Evolutionary conservation across 2,888 invertebrate genomes (phyloP), one percentile per base, ranked within the genome.

Genomic region (Caenorhabditis sinica): DNA sequence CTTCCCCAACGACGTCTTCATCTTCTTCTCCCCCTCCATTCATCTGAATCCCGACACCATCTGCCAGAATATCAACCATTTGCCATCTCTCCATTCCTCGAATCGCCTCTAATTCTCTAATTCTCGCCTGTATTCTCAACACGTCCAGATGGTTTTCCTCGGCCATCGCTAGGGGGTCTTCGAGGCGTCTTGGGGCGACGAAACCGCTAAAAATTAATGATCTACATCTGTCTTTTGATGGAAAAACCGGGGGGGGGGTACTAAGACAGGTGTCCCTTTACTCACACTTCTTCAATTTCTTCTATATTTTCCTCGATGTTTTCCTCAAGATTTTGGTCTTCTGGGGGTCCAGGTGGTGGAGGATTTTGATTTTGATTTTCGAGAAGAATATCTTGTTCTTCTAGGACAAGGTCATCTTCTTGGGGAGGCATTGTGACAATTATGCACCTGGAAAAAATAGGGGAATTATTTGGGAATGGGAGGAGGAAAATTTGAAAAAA

Each of bases 181-280:
- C n/a, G n/a, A n/a, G n/a, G n/a, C n/a, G n/a, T n/a, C n/a, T n/a
- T n/a, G 51, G 43, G 58, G 75, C 53, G 74, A 20, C 20, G 60
- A n/a, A n/a, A n/a, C n/a, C 72, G 61, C 75, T 75, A 66, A 13
- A 58, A 75, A 66, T 66, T 58, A 66, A 75, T 66, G 75, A 33
- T 74, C 63, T 45, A 53, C 65, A 74, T 65, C 74, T 65, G 65
- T 36, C 40, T n/a, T 25, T 36, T 3, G 60, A 60, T 5, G 20
- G 40, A 40, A 15, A 2, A n/a, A n/a, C n/a, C n/a, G n/a, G n/a
- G n/a, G n/a, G n/a, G n/a, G n/a, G n/a, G n/a, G n/a, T n/a, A n/a
- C n/a, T n/a, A n/a, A n/a, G 51, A 6, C 28, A 65, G 63, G 56
- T 66, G 66, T 36, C 51, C 28, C 65, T 60, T 30, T 65, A n/a